Base-by-base conservation (phyloP, 2,797 vertebrate genomes). In the Diplodus puntazzo region DNA sequence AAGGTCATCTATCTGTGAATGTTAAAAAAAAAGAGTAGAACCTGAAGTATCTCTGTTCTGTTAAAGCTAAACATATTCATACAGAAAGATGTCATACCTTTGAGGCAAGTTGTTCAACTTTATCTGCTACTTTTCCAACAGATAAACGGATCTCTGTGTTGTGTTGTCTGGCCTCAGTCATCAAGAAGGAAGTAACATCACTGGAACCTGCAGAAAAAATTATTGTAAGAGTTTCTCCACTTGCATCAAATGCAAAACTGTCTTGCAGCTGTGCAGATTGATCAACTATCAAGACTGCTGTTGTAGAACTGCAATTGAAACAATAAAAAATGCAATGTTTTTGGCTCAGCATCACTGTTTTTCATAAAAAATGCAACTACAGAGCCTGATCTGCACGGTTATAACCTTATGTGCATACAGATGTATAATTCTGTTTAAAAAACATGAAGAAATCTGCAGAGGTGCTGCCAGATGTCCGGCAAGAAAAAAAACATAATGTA, bases 81-180 rank as follows among this genome's bases (percentile, higher is more conserved):
- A 0, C 14, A 4, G 0, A 63, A 1, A 39, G 2, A 12, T 17
- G 57, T 23, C 21, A 49, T 82, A 99, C 98, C 97, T 98, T 98
- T 46, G 95, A 92, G 73, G 95, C 80, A 83, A 99, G 92, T 54
- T 96, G 96, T 88, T 99, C 98, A 86, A 99, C 95, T 95, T 98
- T 99, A 91, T 99, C 98, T 2, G 95, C 95, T 0, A 98, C 97
- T 95, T 98, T 99, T 80, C 96, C 94, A 0, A 99, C 94, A 1
- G 97, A 94, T 90, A 99, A 87, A 11, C 97, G 94, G 88, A 99
- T 97, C 90, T 99, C 98, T 0, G 97, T 98, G 93, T 96, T 99
- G 77, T 99, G 97, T 48, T 99, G 98, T 23, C 98, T 95, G 30
- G 97, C 96, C 85, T 99, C 98, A 0, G 97, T 97, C 97, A 99